A percentile compares a stretch with the other conserved stretches of the same genome.
These are phyloP conservation scores for Plutella xylostella DNA, from an alignment of 2,888 invertebrate genomes.

Conservation along the genomic window DNA sequence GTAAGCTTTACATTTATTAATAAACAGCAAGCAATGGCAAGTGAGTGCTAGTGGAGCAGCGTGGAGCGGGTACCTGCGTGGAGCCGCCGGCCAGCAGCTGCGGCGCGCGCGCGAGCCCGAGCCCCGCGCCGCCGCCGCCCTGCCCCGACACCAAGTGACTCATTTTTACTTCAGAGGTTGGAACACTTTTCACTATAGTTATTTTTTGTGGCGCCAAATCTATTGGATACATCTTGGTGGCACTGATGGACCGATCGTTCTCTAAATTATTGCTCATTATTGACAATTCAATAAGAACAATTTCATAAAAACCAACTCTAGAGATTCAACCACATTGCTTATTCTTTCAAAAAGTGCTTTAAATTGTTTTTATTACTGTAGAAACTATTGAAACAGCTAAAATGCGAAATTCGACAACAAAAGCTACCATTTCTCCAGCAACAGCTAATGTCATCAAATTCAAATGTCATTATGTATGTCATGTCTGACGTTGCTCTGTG, in stretches of 20 bases:
- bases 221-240: constrained; percentile 68
- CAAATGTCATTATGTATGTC: no score
- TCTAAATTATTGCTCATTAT: constrained; percentile 60
- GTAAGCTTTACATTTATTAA: neutral
- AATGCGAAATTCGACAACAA: no score
- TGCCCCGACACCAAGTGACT: constrained; percentile 54
- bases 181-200: constrained; percentile 58
- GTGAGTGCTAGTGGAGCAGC: neutral
- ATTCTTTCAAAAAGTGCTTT: no score
- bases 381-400: no score
- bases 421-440: no score
- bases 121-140: constrained; percentile 37
- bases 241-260: constrained; percentile 67
- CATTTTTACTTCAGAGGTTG: constrained; percentile 60
- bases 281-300: neutral
- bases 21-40: neutral
- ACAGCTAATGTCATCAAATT: no score
- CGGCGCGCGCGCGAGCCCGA: constrained; percentile 53
- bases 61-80: constrained; percentile 26
- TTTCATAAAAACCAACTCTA: no score
- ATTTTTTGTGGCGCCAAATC: constrained; percentile 67
- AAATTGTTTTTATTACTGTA: no score
- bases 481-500: no score
- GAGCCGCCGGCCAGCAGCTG: constrained; percentile 50
- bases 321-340: no score